A percentile compares a stretch with the other conserved stretches of the same genome.
These are phyloP conservation scores for Upupa epops DNA, from an alignment of 2,113 vertebrate genomes.

Conservation along the genomic window DNA sequence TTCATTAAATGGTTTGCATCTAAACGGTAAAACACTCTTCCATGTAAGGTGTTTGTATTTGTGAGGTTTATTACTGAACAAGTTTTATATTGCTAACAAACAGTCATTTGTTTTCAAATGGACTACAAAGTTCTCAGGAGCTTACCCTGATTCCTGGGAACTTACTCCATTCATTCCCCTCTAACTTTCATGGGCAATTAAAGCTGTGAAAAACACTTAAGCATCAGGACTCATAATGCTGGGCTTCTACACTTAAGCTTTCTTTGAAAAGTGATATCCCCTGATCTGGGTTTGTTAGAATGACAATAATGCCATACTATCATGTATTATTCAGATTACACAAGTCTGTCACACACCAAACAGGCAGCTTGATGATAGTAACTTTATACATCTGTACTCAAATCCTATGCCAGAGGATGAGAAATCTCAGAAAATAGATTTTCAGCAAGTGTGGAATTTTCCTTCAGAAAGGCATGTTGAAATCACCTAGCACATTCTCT, in stretches of 20 bases:
- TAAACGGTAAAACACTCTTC: neutral
- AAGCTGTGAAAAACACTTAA: neutral
- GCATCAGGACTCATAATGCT: fast-evolving
- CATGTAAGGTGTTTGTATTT: neutral
- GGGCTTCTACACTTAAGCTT: neutral
- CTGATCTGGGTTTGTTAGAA: neutral
- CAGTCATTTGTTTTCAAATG: neutral
- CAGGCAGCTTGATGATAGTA: neutral
- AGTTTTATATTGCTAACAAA: neutral
- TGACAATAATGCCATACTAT: neutral
- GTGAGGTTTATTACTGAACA: neutral
- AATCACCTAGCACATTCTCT: neutral
- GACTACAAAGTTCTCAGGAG: neutral
- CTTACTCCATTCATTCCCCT: neutral
- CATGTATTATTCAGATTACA: neutral
- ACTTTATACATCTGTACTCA: neutral
- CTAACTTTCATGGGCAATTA: neutral
- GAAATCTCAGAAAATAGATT: neutral
- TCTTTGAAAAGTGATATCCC: neutral
- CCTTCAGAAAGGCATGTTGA: neutral
- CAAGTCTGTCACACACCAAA: neutral
- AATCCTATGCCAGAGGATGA: neutral
- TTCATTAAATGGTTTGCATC: neutral
- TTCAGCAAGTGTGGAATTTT: neutral
- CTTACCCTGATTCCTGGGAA: neutral